Percentiles rank a stretch among this genome's conserved stretches.
phyloP scores from a whole-genome alignment of 2,888 invertebrate species.

The Auanema sp. region DNA sequence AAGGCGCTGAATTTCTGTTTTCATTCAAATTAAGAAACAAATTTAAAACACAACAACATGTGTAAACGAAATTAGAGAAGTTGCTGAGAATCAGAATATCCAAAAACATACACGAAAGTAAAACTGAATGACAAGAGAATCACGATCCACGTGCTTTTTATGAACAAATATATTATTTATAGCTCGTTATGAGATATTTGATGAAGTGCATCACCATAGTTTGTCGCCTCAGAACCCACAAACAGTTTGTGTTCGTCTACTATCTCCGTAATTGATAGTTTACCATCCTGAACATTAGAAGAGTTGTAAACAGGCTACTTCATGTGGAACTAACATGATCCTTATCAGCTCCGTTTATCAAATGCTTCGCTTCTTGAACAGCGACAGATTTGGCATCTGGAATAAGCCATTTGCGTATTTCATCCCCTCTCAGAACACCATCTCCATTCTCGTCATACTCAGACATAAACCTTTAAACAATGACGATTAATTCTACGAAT shows the following conservation, averaged over 20 bases:
- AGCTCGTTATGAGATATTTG: slow-evolving; percentile 72
- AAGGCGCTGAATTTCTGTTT: too few species aligned
- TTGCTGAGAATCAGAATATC: too few species aligned
- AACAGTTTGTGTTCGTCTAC: slow-evolving; percentile 82
- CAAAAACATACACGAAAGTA: too few species aligned
- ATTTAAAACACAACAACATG: too few species aligned
- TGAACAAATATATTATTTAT: slow-evolving; percentile 22
- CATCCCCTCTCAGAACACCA: slow-evolving; percentile 77
- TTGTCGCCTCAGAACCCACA: slow-evolving; percentile 88
- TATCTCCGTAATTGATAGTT: slow-evolving; percentile 80
- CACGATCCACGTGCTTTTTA: background rate
- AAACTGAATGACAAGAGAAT: too few species aligned
- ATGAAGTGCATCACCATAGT: slow-evolving; percentile 82
- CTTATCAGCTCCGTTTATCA: slow-evolving; percentile 74
- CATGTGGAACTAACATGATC: slow-evolving; percentile 70
- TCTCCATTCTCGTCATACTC: slow-evolving; percentile 84
- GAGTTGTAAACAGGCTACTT: background rate
- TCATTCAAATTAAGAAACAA: too few species aligned
- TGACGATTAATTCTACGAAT: background rate
- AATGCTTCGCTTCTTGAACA: slow-evolving; percentile 66
- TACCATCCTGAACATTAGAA: slow-evolving; percentile 70
- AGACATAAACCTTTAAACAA: slow-evolving; percentile 74
- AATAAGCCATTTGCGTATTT: slow-evolving; percentile 79
- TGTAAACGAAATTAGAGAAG: too few species aligned
- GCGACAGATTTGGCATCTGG: slow-evolving; percentile 49